Base-by-base conservation (phyloP, 1,140 invertebrate species). In the Trichogramma pretiosum region DNA sequence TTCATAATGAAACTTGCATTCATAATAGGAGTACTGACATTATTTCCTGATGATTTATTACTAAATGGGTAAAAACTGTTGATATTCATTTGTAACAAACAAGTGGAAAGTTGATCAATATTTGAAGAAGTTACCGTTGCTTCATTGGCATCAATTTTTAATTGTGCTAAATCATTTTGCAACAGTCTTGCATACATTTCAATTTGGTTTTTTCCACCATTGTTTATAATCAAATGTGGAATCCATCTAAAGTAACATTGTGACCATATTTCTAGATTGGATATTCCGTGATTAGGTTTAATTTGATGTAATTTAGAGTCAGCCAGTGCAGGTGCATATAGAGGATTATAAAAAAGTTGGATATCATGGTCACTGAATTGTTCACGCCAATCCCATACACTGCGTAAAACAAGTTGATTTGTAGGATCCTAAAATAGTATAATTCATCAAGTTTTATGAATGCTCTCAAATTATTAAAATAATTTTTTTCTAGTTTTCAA, bases 241-340 rank as follows among this genome's bases (percentile, higher is more conserved):
- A 92, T 76, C 87, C 89, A 93, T 2, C 90, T 80, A 55, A 88
- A 83, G 69, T 92, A 95, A 70, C 88, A 93, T 60, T 89, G 87
- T 36, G 77, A 74, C 90, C 90, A 95, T n/a, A 94, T 62, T 39
- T 86, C 80, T 48, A 91, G 64, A 52, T 65, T 70, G 5, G 79
- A 65, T 33, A 86, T 68, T 16, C 64, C 62, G 24, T 72, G 70
- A 13, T 74, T 62, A 2, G 81, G 78, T 48, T 72, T 59, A 28
- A 84, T 42, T 57, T 35, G 55, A 45, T 30, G 55, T 32, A 18
- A 56, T 28, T 45, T 54, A 41, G 48, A 23, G n/a, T 58, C 47
- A 56, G 28, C 9, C 14, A 33, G 14, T 14, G 24, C 14, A n/a
- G 36, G 5, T 33, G 59, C 56, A 33, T 51, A 87, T 2, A 91